phyloP scores from a whole-genome alignment of 2,797 vertebrate species.

The Cyclura pinguis region DNA sequence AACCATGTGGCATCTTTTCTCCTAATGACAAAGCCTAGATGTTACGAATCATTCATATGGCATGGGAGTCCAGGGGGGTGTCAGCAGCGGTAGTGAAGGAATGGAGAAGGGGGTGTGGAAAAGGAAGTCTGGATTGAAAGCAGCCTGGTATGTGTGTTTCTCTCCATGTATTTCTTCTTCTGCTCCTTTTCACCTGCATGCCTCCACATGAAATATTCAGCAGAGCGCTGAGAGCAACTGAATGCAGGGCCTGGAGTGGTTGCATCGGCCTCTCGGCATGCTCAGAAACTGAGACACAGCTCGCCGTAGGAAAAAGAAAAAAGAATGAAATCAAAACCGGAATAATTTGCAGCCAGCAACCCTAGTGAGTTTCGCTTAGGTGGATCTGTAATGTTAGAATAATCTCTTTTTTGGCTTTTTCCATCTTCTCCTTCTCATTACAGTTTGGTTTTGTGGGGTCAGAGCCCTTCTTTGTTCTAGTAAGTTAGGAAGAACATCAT shows the following conservation, averaged over 20 bases:
- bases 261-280: not conserved
- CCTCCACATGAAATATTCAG: constrained; percentile 75
- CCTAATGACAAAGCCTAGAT: constrained; percentile 56
- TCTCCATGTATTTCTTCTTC: no score
- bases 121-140: constrained; percentile 54
- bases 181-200: constrained; percentile 45
- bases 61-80: constrained; percentile 19
- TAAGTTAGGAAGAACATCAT: no score
- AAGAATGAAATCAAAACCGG: no score
- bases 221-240: constrained; percentile 47
- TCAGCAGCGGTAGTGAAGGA: no score
- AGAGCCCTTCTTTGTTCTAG: no score
- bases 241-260: constrained; percentile 40
- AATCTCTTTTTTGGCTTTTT: no score
- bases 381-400: no score
- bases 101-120: not conserved
- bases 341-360: no score
- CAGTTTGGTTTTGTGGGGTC: no score
- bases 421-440: no score
- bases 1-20: constrained; percentile 21
- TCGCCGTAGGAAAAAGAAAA: not conserved
- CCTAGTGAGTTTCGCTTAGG: no score
- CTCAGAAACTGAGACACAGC: constrained; percentile 37
- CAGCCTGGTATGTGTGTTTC: constrained; percentile 12
- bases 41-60: constrained; percentile 71